These are phyloP conservation scores for Heliconius sara DNA, from an alignment of 2,888 invertebrate genomes.

Conservation along the genomic window DNA sequence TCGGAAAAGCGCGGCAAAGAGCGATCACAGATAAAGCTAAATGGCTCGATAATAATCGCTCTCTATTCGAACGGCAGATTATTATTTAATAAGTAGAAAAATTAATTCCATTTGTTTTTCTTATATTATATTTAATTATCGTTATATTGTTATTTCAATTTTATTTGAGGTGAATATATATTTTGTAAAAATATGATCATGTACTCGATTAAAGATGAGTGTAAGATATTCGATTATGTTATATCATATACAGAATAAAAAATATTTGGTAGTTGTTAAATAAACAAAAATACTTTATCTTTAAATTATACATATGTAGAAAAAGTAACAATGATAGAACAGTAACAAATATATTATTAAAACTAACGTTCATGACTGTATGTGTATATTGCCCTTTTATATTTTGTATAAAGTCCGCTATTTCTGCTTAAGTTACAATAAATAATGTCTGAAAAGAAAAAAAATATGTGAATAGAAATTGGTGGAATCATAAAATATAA, in stretches of 20 bases:
- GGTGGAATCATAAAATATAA: too few species aligned
- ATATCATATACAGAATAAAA: too few species aligned
- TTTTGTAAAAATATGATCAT: too few species aligned
- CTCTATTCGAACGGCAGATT: constrained; percentile 31
- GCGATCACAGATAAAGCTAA: constrained; percentile 45
- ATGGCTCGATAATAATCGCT: constrained; percentile 39
- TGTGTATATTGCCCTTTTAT: not conserved
- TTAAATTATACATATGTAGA: too few species aligned
- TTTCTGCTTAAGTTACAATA: not conserved
- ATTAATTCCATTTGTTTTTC: constrained; percentile 26
- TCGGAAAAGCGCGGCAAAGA: constrained; percentile 46
- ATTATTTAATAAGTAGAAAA: constrained; percentile 32
- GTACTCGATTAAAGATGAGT: too few species aligned
- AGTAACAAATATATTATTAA: not conserved
- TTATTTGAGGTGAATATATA: too few species aligned
- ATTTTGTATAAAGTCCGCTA: not conserved
- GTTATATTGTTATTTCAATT: not conserved
- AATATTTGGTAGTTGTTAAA: too few species aligned
- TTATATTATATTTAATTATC: constrained; percentile 18
- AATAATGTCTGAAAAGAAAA: too few species aligned
- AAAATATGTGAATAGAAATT: too few species aligned
- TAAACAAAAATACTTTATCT: too few species aligned
- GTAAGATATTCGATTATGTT: too few species aligned
- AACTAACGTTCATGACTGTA: not conserved
- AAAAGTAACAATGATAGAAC: too few species aligned